phyloP scores from a whole-genome alignment of 92 coral and sea anemone species.

The Epizoanthus stellaris region DNA sequence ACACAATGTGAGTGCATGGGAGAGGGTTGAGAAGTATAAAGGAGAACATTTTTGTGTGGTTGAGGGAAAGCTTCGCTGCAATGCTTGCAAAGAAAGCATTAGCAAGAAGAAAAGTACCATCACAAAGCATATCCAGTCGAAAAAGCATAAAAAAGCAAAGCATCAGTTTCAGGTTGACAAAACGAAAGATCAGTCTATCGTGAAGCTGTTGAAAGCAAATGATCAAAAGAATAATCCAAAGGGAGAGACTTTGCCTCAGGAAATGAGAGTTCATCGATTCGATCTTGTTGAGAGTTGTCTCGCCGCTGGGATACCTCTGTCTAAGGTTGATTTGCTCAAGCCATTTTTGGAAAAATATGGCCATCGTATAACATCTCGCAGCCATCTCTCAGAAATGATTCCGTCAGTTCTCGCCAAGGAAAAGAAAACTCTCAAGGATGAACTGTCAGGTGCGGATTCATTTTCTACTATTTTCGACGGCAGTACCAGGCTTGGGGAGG shows the following conservation, averaged over 20 bases:
- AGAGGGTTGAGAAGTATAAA: no score
- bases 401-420: slow-evolving; percentile 34
- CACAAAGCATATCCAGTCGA: slow-evolving; percentile 45
- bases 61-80: no score
- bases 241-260: slow-evolving; percentile 52
- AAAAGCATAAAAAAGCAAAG: slow-evolving; percentile 52
- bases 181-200: slow-evolving; percentile 44
- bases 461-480: slow-evolving; percentile 56
- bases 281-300: slow-evolving; percentile 55
- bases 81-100: no score
- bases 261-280: slow-evolving; percentile 45
- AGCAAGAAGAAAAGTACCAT: no score
- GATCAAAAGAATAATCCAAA: slow-evolving; percentile 27
- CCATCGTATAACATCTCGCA: slow-evolving; percentile 39
- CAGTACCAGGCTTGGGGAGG: slow-evolving; percentile 56
- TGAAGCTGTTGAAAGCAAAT: slow-evolving; percentile 36
- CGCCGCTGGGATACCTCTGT: slow-evolving; percentile 49
- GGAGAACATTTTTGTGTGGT: no score
- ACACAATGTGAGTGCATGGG: no score
- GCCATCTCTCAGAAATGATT: slow-evolving; percentile 43
- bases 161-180: slow-evolving; percentile 40
- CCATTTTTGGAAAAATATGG: slow-evolving; percentile 47
- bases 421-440: slow-evolving; percentile 42
- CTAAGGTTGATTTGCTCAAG: slow-evolving; percentile 48
- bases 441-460: slow-evolving; percentile 45